Conservation (phyloP, 1,140 invertebrate genomes). For the Luehdorfia chinensis region DNA sequence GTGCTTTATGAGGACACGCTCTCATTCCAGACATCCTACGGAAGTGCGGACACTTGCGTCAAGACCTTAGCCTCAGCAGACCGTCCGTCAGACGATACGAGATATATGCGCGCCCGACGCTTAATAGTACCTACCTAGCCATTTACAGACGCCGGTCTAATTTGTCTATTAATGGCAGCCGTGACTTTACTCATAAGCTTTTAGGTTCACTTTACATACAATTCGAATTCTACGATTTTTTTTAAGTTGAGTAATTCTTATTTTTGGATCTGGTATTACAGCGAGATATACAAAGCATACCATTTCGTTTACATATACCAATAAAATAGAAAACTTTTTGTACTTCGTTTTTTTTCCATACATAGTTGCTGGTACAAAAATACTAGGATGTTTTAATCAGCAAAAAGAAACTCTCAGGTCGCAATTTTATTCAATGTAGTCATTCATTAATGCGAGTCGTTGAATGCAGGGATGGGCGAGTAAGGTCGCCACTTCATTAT, state of each 20-base stretch:
- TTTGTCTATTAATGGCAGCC: no score
- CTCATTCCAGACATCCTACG: constrained; percentile 74
- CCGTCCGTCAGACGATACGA: constrained; percentile 51
- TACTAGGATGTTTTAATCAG: not conserved
- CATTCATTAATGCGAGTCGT: constrained; percentile 41
- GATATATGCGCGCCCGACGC: constrained; percentile 35
- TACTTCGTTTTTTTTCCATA: no score
- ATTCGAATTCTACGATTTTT: no score
- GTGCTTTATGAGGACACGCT: constrained; percentile 69
- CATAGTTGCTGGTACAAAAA: no score
- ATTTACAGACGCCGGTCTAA: constrained; percentile 1
- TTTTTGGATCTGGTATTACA: no score
- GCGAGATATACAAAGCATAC: no score
- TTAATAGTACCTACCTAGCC: constrained; percentile 32
- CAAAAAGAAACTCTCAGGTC: not conserved
- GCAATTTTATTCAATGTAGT: constrained; percentile 43
- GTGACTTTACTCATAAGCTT: no score
- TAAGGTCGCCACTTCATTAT: constrained; percentile 53
- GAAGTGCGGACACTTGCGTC: constrained; percentile 65
- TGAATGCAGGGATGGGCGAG: constrained; percentile 58
- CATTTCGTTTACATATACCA: no score
- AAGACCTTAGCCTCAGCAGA: constrained; percentile 64
- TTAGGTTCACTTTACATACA: no score
- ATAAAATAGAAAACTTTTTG: no score
- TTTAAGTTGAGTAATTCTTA: no score